Percentiles rank a stretch among this genome's conserved stretches.
Conservation (phyloP, 2,113 vertebrate genomes). For the Mormoops blainvillei region DNA sequence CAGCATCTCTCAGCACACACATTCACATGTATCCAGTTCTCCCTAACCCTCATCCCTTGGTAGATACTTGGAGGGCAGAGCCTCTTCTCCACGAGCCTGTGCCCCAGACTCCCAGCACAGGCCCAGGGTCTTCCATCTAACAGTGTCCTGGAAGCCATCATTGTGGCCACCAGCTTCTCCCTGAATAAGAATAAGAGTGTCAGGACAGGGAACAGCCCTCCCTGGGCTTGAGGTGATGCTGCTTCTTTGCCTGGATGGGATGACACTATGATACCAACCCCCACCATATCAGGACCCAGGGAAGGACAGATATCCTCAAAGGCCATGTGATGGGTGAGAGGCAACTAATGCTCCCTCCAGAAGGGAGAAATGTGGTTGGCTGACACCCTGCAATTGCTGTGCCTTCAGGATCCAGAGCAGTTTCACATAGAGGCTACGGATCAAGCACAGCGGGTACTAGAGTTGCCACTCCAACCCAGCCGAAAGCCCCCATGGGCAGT, state of each 20-base stretch:
- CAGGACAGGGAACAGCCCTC: background rate
- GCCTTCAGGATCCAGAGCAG: fast-evolving
- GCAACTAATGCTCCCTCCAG: background rate
- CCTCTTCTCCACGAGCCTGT: background rate
- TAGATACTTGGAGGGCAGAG: fast-evolving
- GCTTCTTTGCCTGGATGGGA: background rate
- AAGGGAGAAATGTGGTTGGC: background rate
- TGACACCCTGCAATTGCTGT: background rate
- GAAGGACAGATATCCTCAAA: too few relatives aligned
- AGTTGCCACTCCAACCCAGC: background rate
- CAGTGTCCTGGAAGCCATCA: background rate
- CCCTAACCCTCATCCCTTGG: background rate
- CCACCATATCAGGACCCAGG: too few relatives aligned
- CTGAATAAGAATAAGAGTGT: background rate
- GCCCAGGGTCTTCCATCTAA: background rate
- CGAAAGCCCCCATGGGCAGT: fast-evolving
- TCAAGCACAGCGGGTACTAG: fast-evolving
- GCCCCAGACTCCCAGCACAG: background rate
- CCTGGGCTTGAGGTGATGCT: background rate
- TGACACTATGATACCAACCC: background rate
- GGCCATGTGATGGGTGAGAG: too few relatives aligned
- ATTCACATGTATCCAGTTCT: background rate
- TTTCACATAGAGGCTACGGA: background rate
- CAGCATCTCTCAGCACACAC: background rate
- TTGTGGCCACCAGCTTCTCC: background rate